A percentile compares a stretch with the other conserved stretches of the same genome.
Conservation (phyloP, 2,113 vertebrate genomes). For the Poeciliopsis occidentalis region DNA sequence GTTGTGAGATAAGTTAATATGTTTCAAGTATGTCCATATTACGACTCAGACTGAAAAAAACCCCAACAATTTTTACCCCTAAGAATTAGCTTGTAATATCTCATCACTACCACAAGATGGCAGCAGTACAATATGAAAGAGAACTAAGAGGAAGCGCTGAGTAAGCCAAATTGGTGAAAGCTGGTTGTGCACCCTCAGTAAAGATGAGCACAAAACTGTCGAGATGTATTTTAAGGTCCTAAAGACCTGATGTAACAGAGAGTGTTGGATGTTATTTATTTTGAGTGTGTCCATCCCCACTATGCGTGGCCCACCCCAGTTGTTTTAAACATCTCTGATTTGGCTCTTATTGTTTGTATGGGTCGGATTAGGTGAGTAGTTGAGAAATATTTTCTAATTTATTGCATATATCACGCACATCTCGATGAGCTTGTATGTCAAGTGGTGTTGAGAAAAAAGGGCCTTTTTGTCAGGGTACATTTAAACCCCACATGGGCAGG, state of each 20-base stretch:
- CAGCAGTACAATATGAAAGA: constrained; percentile 13
- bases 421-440: background rate
- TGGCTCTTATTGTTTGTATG: background rate
- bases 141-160: background rate
- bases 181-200: no score
- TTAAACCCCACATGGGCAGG: background rate
- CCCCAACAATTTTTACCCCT: background rate
- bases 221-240: background rate
- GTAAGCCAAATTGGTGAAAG: background rate
- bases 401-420: background rate
- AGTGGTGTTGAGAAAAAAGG: background rate
- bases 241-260: background rate
- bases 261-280: no score
- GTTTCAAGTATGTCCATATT: background rate
- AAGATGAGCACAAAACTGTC: no score
- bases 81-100: background rate
- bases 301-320: background rate
- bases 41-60: background rate
- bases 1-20: background rate
- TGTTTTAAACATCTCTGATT: background rate
- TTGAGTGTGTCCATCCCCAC: no score
- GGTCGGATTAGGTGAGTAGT: background rate
- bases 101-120: constrained; percentile 27
- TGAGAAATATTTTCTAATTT: background rate
- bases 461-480: background rate